Evolutionary conservation across 2,888 invertebrate species (phyloP).

Genomic region (Hoplodrina blanda): DNA sequence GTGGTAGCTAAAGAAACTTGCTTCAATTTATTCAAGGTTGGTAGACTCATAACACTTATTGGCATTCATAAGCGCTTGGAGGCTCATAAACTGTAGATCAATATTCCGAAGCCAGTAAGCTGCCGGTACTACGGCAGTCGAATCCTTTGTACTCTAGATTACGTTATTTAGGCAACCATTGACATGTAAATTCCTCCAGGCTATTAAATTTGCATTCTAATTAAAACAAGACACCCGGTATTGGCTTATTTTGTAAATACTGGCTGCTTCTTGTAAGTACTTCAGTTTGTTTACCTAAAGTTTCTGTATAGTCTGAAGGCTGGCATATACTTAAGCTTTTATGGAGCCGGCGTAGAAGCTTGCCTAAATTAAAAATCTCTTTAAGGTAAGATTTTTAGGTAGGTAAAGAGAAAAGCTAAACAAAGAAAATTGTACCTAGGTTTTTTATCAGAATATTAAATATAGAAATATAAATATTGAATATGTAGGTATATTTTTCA

Average conservation of each 20-base stretch:
- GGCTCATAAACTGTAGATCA: constrained; percentile 78
- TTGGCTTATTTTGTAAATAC: constrained; percentile 74
- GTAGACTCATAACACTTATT: constrained; percentile 66
- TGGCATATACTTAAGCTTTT: constrained; percentile 24
- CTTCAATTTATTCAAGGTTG: constrained; percentile 49
- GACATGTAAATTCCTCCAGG: constrained; percentile 88
- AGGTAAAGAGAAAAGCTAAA: neutral
- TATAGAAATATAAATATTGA: no score
- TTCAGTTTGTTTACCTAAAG: constrained; percentile 70
- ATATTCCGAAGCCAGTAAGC: constrained; percentile 76
- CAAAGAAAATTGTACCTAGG: neutral
- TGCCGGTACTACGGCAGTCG: constrained; percentile 65
- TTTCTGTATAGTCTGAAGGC: constrained; percentile 42
- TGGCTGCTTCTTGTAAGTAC: constrained; percentile 64
- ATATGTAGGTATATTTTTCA: neutral
- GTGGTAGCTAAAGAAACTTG: constrained; percentile 34
- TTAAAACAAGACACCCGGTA: constrained; percentile 83
- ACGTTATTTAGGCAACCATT: constrained; percentile 87
- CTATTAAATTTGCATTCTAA: constrained; percentile 90
- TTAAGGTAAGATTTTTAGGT: neutral
- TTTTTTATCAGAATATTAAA: neutral
- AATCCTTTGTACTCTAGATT: constrained; percentile 85
- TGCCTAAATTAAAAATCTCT: constrained; percentile 7
- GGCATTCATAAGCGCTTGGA: constrained; percentile 77
- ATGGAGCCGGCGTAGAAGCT: constrained; percentile 9